Evolutionary conservation across 2,888 invertebrate species (phyloP), one percentile per base, ranked within the genome.

Genomic region (Furcula furcula): DNA sequence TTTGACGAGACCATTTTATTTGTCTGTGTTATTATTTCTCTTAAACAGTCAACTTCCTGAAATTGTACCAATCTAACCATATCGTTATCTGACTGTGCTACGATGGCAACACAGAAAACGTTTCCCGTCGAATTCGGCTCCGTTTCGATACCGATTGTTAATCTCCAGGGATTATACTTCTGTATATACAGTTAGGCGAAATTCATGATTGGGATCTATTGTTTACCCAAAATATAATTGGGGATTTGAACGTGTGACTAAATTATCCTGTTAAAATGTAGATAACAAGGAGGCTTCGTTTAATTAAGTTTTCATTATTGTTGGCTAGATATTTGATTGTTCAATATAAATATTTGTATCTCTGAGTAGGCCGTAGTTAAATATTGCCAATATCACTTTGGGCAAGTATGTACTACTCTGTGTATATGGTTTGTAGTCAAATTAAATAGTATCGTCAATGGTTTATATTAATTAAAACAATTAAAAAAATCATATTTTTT

Each of bases 221-320:
- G 55, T 54, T 54, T 58, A 60, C 41, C 41, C 42, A 44, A 55
- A 59, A 68, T 58, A 62, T 57, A 66, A 65, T 58, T 58, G 40
- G 48, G 55, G 56, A 57, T 62, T 59, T 55, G 44, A 54, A 59
- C 49, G 43, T 55, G 51, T 50, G 49, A 45, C 42, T 47, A 49
- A 60, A 62, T 57, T 56, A 39, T 46, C 12, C 39, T 30, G 39
- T 33, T 35, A 46, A 37, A 55, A 56, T 41, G 31, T 46, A 55
- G 55, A 56, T 65, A 41, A 49, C 46, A 30, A 34, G 38, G 25
- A 31, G 42, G 31, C 45, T 40, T 29, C 15, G 39, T 46, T 41
- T 50, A 51, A 55, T 51, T 27, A 57, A 45, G 44, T 31, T 35
- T 36, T 43, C 39, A 46, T 42, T 49, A 31, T 26, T 35, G 37